These are phyloP conservation scores for Neomorphus geoffroyi DNA, from an alignment of 2,797 vertebrate genomes.

Conservation along the genomic window DNA sequence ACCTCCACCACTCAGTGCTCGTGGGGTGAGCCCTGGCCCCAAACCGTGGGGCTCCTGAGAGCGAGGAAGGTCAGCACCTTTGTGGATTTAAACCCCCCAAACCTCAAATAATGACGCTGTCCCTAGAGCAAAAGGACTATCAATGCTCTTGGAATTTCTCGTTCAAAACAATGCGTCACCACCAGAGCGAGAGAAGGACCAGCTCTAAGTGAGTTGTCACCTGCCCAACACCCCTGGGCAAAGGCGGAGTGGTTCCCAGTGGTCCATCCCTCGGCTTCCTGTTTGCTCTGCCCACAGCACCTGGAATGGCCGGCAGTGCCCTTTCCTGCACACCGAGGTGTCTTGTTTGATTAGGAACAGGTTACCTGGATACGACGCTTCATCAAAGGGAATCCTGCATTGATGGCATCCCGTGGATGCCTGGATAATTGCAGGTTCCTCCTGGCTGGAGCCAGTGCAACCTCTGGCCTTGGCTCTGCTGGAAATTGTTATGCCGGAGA, in stretches of 20 bases:
- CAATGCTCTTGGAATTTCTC: conserved; percentile 52
- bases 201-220: conserved; percentile 33
- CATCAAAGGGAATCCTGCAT: conserved; percentile 3
- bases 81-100: conserved; percentile 16
- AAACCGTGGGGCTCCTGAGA: background rate
- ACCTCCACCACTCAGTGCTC: fast-evolving
- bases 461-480: background rate
- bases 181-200: background rate
- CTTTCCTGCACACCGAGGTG: background rate
- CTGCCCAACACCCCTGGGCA: conserved; percentile 34
- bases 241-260: conserved; percentile 36
- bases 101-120: conserved; percentile 7
- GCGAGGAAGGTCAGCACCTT: background rate
- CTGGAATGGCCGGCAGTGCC: conserved; percentile 2
- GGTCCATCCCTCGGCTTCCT: conserved; percentile 55
- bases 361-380: conserved; percentile 17
- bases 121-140: conserved; percentile 9
- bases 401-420: background rate
- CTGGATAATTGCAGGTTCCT: conserved; percentile 12
- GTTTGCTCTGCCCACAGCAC: conserved; percentile 47
- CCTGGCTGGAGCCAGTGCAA: background rate
- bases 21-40: background rate
- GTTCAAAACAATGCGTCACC: conserved; percentile 56
- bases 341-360: background rate
- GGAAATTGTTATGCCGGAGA: background rate